Conservation (phyloP, 2,888 invertebrate species). For the Drosophila nigricruria region DNA sequence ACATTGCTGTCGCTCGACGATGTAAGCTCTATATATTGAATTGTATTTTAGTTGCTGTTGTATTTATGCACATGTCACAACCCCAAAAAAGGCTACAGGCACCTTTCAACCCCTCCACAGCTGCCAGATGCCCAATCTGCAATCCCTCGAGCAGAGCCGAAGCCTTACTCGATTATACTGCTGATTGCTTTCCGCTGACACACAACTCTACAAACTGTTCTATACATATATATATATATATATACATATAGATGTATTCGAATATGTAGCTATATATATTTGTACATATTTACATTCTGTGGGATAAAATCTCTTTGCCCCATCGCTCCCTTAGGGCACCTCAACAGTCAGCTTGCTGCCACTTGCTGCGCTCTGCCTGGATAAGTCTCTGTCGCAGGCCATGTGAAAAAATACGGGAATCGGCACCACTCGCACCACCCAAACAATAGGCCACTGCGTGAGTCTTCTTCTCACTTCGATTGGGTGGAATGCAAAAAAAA, state of each 20-base stretch:
- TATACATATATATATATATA: neutral
- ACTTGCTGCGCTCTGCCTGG: constrained; percentile 36
- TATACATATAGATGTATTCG: neutral
- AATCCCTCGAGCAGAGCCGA: constrained; percentile 30
- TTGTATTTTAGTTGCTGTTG: constrained; percentile 10
- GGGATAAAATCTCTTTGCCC: neutral
- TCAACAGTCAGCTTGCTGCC: constrained; percentile 49
- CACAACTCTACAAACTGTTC: constrained; percentile 12
- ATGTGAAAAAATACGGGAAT: constrained; percentile 75
- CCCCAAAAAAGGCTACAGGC: constrained; percentile 44
- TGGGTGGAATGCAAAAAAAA: constrained; percentile 44
- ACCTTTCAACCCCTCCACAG: constrained; percentile 6
- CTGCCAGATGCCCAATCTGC: constrained; percentile 4
- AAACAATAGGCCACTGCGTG: constrained; percentile 7
- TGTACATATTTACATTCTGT: neutral
- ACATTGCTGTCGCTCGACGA: constrained; percentile 17
- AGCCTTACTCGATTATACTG: constrained; percentile 77
- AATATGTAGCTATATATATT: neutral
- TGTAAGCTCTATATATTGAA: constrained; percentile 28
- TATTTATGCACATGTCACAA: constrained; percentile 59
- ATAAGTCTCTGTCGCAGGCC: constrained; percentile 57
- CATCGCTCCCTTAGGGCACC: constrained; percentile 46
- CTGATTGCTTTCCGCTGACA: constrained; percentile 78
- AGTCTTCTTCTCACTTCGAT: constrained; percentile 55
- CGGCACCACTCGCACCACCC: constrained; percentile 15